These are phyloP conservation scores for Euborellia annulipes DNA, from an alignment of 1,140 invertebrate genomes.

Conservation along the genomic window DNA sequence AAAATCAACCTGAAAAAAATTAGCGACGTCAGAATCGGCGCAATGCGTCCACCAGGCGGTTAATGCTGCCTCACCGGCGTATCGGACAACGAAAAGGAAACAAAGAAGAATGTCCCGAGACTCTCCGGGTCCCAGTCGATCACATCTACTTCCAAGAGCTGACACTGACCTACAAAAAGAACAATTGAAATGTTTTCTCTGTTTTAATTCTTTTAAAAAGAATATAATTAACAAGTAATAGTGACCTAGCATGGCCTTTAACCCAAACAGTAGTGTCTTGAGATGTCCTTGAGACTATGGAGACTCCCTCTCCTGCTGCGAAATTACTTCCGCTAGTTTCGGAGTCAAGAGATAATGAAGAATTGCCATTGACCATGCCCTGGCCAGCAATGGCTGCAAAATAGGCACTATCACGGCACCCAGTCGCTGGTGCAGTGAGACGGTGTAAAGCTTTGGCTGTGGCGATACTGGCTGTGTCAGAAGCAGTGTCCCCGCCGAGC, in stretches of 20 bases:
- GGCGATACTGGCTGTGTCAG: conserved; percentile 16
- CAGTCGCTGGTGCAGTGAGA: conserved; percentile 13
- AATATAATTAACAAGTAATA: too few relatives aligned
- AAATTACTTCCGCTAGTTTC: conserved; percentile 9
- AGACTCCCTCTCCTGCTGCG: conserved; percentile 36
- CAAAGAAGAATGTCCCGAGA: conserved; percentile 78
- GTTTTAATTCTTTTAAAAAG: too few relatives aligned
- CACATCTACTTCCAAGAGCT: conserved; percentile 26
- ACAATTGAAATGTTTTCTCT: too few relatives aligned
- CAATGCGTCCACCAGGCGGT: conserved; percentile 81
- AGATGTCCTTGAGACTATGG: conserved; percentile 32
- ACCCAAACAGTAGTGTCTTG: conserved; percentile 36
- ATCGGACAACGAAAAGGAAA: conserved; percentile 81
- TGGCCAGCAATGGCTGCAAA: conserved; percentile 64
- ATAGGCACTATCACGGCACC: conserved; percentile 47
- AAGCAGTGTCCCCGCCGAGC: too few relatives aligned
- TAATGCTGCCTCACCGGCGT: conserved; percentile 74
- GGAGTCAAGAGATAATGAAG: conserved; percentile 21
- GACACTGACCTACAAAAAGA: conserved; percentile 27
- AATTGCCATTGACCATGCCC: conserved; percentile 28
- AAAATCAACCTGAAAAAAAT: conserved; percentile 65
- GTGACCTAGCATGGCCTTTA: too few relatives aligned
- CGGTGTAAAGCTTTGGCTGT: conserved; percentile 31
- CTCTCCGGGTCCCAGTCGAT: conserved; percentile 60
- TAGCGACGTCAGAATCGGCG: conserved; percentile 51